A percentile compares a stretch with the other conserved stretches of the same genome.
phyloP scores from a whole-genome alignment of 2,888 invertebrate genomes.

The Harpagoxenus sublaevis region DNA sequence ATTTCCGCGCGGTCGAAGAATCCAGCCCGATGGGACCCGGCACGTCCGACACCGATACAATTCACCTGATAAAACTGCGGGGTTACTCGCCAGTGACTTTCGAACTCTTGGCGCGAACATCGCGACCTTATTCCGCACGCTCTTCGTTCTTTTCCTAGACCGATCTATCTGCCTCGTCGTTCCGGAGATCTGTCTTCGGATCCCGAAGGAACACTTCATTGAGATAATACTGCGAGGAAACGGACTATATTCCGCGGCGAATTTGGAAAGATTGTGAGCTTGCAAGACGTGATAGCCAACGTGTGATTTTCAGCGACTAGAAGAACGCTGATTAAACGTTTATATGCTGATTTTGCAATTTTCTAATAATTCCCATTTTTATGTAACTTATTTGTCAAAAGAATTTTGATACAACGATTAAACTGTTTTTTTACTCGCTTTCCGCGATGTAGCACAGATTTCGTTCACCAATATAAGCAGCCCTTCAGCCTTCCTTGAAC shows the following conservation, averaged over 20 bases:
- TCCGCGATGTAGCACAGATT: neutral
- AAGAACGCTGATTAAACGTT: conserved; percentile 23
- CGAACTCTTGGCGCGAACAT: conserved; percentile 57
- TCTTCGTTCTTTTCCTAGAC: conserved; percentile 32
- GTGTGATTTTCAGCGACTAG: neutral
- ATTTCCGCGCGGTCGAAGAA: conserved; percentile 79
- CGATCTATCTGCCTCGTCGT: conserved; percentile 33
- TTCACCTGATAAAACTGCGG: conserved; percentile 77
- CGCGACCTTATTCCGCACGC: conserved; percentile 58
- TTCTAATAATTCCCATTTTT: neutral
- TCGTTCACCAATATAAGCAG: neutral
- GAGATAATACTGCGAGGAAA: conserved; percentile 30
- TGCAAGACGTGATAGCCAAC: neutral
- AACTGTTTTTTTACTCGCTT: neutral
- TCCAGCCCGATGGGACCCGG: conserved; percentile 74
- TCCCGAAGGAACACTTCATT: conserved; percentile 33
- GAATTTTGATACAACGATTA: neutral
- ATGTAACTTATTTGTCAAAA: neutral
- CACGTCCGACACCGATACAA: conserved; percentile 82
- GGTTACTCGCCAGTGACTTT: conserved; percentile 67
- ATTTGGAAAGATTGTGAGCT: conserved; percentile 20
- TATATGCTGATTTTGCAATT: neutral
- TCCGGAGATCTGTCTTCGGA: conserved; percentile 44
- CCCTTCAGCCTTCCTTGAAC: neutral
- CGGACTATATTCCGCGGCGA: conserved; percentile 21